Percentiles rank a stretch among this genome's conserved stretches.
These are phyloP conservation scores for Ectemnius continuus DNA, from an alignment of 2,888 invertebrate species.

Conservation along the genomic window DNA sequence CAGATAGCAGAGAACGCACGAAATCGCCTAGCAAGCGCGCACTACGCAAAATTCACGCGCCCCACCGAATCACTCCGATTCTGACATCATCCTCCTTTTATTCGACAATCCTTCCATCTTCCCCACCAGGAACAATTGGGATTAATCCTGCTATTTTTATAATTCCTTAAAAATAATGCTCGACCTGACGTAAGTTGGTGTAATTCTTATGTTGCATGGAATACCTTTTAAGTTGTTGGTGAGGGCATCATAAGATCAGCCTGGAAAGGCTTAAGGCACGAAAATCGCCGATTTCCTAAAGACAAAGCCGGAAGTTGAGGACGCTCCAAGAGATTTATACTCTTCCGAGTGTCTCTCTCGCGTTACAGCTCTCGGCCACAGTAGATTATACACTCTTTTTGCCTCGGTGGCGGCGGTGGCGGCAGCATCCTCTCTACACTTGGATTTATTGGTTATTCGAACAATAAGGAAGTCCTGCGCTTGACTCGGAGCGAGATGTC, in stretches of 20 bases:
- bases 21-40: slow-evolving; percentile 51
- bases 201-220: too few relatives aligned
- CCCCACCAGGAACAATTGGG: too few relatives aligned
- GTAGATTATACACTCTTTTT: slow-evolving; percentile 64
- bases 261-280: not conserved
- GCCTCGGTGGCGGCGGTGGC: slow-evolving; percentile 38
- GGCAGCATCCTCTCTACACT: slow-evolving; percentile 46
- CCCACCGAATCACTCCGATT: not conserved
- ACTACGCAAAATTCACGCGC: slow-evolving; percentile 43
- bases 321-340: slow-evolving; percentile 44
- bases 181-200: too few relatives aligned
- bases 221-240: not conserved
- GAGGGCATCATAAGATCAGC: too few relatives aligned
- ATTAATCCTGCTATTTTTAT: too few relatives aligned
- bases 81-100: slow-evolving; percentile 28
- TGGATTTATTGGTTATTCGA: slow-evolving; percentile 64
- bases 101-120: slow-evolving; percentile 28
- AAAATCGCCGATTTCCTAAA: slow-evolving; percentile 17
- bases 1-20: slow-evolving; percentile 64
- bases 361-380: slow-evolving; percentile 55
- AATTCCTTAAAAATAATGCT: too few relatives aligned
- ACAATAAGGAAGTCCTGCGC: slow-evolving; percentile 63
- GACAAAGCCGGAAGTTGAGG: slow-evolving; percentile 46
- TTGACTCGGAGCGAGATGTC: slow-evolving; percentile 19
- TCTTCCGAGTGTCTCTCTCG: slow-evolving; percentile 45